Evolutionary conservation across 1,140 invertebrate genomes (phyloP).

Genomic region (Papilio polytes): DNA sequence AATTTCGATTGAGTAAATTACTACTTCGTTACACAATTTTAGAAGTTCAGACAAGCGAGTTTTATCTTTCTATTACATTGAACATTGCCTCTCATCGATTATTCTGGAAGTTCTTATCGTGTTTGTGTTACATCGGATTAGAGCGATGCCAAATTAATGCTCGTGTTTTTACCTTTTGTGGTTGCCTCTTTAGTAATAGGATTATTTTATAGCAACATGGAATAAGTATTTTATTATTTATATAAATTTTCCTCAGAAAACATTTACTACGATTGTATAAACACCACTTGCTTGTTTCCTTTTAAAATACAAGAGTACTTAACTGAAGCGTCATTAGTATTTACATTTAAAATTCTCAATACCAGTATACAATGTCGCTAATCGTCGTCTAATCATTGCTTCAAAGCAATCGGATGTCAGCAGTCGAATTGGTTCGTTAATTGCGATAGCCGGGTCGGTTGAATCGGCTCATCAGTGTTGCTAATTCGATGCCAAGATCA

Average conservation of each 20-base stretch:
- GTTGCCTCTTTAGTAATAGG: not conserved
- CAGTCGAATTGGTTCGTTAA: conserved; percentile 35
- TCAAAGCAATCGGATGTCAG: conserved; percentile 35
- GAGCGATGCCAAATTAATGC: conserved; percentile 7
- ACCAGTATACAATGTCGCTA: conserved; percentile 16
- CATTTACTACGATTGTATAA: not conserved
- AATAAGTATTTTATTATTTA: not conserved
- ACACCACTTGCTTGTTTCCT: not conserved
- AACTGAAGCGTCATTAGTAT: not conserved
- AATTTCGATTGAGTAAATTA: not conserved
- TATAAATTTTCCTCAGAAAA: not conserved
- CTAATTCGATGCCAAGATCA: conserved; percentile 33
- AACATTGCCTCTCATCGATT: not conserved
- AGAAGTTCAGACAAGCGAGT: conserved; percentile 6
- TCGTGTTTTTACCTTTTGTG: not conserved
- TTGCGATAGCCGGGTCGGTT: conserved; percentile 12
- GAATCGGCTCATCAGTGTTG: conserved; percentile 31
- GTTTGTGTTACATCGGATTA: conserved; percentile 3
- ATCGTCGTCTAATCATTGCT: conserved; percentile 19
- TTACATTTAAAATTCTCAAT: too few species aligned
- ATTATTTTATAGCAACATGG: not conserved
- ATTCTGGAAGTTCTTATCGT: conserved; percentile 8
- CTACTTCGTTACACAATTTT: not conserved
- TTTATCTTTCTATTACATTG: conserved; percentile 22
- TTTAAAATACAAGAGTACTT: not conserved